phyloP scores from a whole-genome alignment of 2,113 vertebrate genomes.

The Pogona vitticeps region DNA sequence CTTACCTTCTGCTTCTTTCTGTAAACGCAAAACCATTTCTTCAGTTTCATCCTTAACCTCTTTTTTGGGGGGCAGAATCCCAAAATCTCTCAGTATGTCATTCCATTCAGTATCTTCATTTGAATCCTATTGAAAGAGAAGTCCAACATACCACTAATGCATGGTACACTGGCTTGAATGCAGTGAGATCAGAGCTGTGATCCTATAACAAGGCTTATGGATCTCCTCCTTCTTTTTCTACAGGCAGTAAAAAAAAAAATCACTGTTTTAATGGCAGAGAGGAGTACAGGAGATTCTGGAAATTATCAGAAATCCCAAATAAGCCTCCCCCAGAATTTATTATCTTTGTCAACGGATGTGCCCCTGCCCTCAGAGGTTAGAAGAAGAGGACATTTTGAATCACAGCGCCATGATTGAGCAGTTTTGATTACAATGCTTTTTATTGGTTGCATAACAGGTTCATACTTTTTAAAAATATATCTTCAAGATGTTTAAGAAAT shows the following conservation, averaged over 20 bases:
- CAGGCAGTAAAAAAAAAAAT: background rate
- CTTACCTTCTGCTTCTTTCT: constrained; percentile 70
- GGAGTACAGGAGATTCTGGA: background rate
- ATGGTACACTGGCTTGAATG: background rate
- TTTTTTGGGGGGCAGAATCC: constrained; percentile 76
- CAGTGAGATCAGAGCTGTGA: background rate
- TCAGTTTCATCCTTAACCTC: constrained; percentile 70
- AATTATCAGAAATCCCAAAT: too few relatives aligned
- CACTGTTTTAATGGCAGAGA: background rate
- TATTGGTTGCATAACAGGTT: too few relatives aligned
- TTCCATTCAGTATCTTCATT: constrained; percentile 79
- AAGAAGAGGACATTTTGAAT: too few relatives aligned
- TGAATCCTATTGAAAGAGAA: constrained; percentile 66
- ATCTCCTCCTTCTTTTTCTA: background rate
- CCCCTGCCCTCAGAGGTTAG: too few relatives aligned
- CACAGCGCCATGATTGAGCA: too few relatives aligned
- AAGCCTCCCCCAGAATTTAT: too few relatives aligned
- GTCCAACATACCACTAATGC: background rate
- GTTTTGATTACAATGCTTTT: too few relatives aligned
- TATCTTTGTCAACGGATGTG: too few relatives aligned
- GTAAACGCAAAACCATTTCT: constrained; percentile 71
- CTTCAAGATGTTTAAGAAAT: too few relatives aligned
- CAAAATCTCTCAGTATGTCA: constrained; percentile 72
- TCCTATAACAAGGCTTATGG: background rate
- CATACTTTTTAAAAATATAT: too few relatives aligned